A percentile compares a stretch with the other conserved stretches of the same genome.
phyloP scores from a whole-genome alignment of 1,140 invertebrate genomes.

The Drosophila sulfurigaster region DNA sequence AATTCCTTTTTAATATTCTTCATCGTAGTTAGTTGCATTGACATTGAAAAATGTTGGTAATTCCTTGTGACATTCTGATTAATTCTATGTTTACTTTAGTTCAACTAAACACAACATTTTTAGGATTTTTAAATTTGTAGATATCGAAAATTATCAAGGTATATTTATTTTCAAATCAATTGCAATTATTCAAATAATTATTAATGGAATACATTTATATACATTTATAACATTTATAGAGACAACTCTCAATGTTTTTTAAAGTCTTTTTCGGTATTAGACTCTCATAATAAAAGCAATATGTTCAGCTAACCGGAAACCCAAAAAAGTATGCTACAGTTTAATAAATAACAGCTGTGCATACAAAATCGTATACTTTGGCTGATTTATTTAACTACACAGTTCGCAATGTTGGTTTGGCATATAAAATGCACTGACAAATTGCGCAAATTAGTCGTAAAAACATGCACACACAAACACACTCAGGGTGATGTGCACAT shows the following conservation, averaged over 20 bases:
- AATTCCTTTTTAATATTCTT: background rate
- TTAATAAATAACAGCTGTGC: slow-evolving; percentile 10
- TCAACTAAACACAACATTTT: too few species aligned
- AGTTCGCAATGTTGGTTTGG: background rate
- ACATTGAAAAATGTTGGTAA: slow-evolving; percentile 16
- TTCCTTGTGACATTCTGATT: too few species aligned
- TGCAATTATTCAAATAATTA: too few species aligned
- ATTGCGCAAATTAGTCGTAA: slow-evolving; percentile 69
- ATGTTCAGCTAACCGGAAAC: background rate
- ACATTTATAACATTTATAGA: too few species aligned
- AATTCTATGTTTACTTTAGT: too few species aligned
- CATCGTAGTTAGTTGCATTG: slow-evolving; percentile 19
- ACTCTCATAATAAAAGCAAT: background rate
- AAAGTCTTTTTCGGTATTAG: background rate
- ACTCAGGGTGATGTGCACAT: background rate
- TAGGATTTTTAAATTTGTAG: too few species aligned
- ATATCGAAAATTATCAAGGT: too few species aligned
- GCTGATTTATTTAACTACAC: slow-evolving; percentile 6
- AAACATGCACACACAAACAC: slow-evolving; percentile 24
- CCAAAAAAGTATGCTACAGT: slow-evolving; percentile 47
- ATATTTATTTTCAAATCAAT: too few species aligned
- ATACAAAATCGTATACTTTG: background rate
- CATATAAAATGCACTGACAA: slow-evolving; percentile 76
- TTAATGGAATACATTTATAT: too few species aligned
- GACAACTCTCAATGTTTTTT: too few species aligned